A percentile compares a stretch with the other conserved stretches of the same genome.
phyloP scores from a whole-genome alignment of 2,797 vertebrate species.

The Mionectes olivaceus region DNA sequence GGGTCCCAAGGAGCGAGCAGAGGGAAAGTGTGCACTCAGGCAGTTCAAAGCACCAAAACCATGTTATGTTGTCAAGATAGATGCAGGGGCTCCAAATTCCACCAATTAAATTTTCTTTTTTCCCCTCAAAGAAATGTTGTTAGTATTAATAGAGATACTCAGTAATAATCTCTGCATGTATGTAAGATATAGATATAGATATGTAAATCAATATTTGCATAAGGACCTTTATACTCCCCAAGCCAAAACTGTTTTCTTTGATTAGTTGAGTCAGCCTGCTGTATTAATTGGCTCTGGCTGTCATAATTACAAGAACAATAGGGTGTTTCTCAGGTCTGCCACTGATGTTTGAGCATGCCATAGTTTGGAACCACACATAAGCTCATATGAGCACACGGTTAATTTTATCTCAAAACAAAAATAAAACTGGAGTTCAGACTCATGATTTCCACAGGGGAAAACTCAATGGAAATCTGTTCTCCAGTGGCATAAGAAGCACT shows the following conservation, averaged over 20 bases:
- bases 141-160: not conserved
- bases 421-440: conserved; percentile 8
- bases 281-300: conserved; percentile 6
- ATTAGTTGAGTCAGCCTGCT: conserved; percentile 30
- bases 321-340: conserved; percentile 13
- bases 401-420: conserved; percentile 53
- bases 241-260: conserved; percentile 45
- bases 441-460: conserved; percentile 36
- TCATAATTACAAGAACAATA: conserved; percentile 23
- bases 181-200: conserved; percentile 4
- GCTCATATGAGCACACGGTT: not conserved
- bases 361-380: not conserved
- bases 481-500: conserved; percentile 29
- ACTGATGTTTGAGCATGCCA: not conserved
- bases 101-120: not conserved
- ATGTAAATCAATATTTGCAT: conserved; percentile 27
- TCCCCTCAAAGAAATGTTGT: not conserved
- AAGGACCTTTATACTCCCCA: conserved; percentile 32
- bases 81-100: not conserved
- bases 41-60: conserved; percentile 10
- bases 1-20: conserved; percentile 11
- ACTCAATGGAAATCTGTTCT: conserved; percentile 55
- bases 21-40: conserved; percentile 1
- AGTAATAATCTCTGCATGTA: not conserved
- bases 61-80: not conserved